Conservation (phyloP, 2,888 invertebrate genomes). For the Electrophaes corylata region DNA sequence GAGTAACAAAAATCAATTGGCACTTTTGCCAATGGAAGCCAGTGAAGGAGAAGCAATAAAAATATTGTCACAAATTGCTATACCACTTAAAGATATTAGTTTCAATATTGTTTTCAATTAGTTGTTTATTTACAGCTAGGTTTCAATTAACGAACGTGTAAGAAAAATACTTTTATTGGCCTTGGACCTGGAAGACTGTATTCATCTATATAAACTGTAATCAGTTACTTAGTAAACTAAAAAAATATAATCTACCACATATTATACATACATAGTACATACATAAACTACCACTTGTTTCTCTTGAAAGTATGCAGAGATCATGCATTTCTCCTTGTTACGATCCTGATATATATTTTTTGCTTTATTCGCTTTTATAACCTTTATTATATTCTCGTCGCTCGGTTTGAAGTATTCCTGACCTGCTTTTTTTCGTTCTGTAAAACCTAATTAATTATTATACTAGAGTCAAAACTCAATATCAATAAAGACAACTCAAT, state of each 20-base stretch:
- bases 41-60: slow-evolving; percentile 49
- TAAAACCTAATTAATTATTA: no score
- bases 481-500: not conserved
- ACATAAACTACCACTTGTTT: slow-evolving; percentile 1
- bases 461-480: slow-evolving; percentile 1
- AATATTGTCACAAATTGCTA: slow-evolving; percentile 54
- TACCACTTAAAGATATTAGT: slow-evolving; percentile 51
- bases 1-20: slow-evolving; percentile 47
- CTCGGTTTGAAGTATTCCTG: no score
- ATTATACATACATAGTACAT: no score
- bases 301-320: no score
- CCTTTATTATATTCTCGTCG: no score
- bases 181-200: slow-evolving; percentile 17
- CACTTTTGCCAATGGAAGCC: slow-evolving; percentile 34
- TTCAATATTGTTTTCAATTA: slow-evolving; percentile 60
- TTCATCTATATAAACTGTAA: not conserved
- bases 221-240: slow-evolving; percentile 13
- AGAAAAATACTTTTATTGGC: slow-evolving; percentile 36
- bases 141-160: slow-evolving; percentile 6
- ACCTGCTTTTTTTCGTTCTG: no score
- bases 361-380: no score
- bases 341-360: no score
- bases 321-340: no score
- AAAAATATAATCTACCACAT: no score
- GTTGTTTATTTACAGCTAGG: slow-evolving; percentile 38